Percentiles rank a stretch among this genome's conserved stretches.
These are phyloP conservation scores for Macroglossus sobrinus DNA, from an alignment of 2,113 vertebrate species.

Conservation along the genomic window DNA sequence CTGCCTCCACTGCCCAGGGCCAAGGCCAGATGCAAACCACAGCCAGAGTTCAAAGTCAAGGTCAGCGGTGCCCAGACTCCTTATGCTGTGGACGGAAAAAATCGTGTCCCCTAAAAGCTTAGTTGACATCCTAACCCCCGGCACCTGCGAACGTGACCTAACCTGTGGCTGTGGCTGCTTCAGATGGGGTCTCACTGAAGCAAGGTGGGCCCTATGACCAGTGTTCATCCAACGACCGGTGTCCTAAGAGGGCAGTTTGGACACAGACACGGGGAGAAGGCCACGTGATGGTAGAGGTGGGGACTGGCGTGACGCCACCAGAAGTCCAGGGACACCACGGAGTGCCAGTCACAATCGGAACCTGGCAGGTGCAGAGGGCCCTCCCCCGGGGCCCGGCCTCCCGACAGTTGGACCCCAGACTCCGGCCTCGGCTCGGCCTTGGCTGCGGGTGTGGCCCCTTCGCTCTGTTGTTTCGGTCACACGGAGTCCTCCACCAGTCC, in stretches of 20 bases:
- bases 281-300: accelerated
- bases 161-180: not conserved
- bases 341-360: accelerated
- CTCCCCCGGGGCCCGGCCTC: accelerated
- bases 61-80: not conserved
- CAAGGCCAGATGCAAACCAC: not conserved
- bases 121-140: not conserved
- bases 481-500: too few species aligned
- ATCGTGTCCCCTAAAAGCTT: accelerated
- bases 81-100: not conserved
- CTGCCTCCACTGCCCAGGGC: not conserved
- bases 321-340: not conserved
- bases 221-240: accelerated
- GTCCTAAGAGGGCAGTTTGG: not conserved
- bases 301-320: accelerated
- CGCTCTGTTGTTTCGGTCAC: not conserved
- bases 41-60: not conserved
- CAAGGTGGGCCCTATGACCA: not conserved
- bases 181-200: not conserved
- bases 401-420: accelerated
- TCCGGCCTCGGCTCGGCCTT: accelerated
- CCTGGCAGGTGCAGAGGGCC: not conserved
- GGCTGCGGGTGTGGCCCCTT: accelerated
- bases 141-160: not conserved
- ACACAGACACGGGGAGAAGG: not conserved